Base-by-base conservation (phyloP, 1,140 invertebrate genomes). In the Nixonia krombeini region DNA sequence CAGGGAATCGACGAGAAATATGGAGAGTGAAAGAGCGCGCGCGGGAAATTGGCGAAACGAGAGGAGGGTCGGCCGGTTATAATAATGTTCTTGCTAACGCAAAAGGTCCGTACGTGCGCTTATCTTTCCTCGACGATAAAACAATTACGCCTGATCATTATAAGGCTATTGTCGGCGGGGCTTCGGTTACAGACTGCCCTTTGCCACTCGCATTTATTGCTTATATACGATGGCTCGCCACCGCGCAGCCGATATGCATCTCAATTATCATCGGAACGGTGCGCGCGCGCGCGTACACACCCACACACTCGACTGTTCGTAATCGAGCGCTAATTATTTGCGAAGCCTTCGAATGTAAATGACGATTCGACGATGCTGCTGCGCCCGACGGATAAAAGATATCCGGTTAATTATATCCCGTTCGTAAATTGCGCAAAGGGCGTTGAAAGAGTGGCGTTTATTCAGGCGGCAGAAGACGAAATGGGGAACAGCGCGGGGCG, bases 61-160 rank as follows among this genome's bases (percentile, higher is more conserved):
- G 40, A 25, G 18, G 21, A 42, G 40, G 40, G 17, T 42, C 18
- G 21, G 1, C n/a, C 18, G 38, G 18, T 21, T 23, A 25, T 42
- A n/a, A 10, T 42, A 26, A n/a, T 12, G 21, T 6, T 45, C 26
- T 33, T 52, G 42, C 35, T 52, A 58, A 51, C 51, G 31, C 16
- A 33, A 37, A n/a, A 26, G 50, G 13, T 56, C 7, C 28, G n/a
- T 47, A 44, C 21, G 38, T 55, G 10, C 28, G 50, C 50, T 63
- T 63, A 72, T 45, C 37, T 64, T 63, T 63, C 50, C 57, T 41
- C 18, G 42, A 40, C 44, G 52, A 58, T 72, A 68, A 72, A 72
- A 69, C 55, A 66, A 72, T 72, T 72, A 69, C 41, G 40, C 16
- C 6, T 26, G 50, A 59, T 69, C 49, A 69, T 69, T 66, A 66